Conservation (phyloP, 2,888 invertebrate species). For the Leptopilina drosophilae region DNA sequence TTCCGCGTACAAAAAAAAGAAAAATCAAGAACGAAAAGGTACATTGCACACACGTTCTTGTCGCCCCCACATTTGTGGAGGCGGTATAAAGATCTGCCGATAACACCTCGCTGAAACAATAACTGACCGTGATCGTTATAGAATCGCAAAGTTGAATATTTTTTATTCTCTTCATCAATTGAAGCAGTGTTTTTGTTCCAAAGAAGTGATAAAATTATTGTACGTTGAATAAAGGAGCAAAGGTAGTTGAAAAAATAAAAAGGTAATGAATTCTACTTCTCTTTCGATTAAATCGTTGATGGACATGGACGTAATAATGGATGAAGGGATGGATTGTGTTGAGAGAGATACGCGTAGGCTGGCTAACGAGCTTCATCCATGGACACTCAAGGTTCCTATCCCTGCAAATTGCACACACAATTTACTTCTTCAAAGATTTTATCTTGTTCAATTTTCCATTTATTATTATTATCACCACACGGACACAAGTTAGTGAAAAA, state of each 20-base stretch:
- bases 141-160: neutral
- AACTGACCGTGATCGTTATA: conserved; percentile 28
- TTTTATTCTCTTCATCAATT: neutral
- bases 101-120: conserved; percentile 22
- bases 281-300: conserved; percentile 47
- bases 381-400: conserved; percentile 44
- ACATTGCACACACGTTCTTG: neutral
- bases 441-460: neutral
- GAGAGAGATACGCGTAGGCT: conserved; percentile 69
- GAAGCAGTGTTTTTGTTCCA: neutral
- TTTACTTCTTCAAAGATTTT: conserved; percentile 21
- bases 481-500: too few species aligned
- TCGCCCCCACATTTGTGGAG: conserved; percentile 36
- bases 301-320: conserved; percentile 53
- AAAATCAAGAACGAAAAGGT: neutral
- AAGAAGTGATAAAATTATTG: neutral
- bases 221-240: neutral
- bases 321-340: conserved; percentile 45
- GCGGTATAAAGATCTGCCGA: conserved; percentile 24
- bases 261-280: neutral
- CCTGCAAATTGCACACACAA: conserved; percentile 35
- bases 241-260: neutral
- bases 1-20: neutral
- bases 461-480: too few species aligned
- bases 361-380: conserved; percentile 72